phyloP scores from a whole-genome alignment of 2,888 invertebrate species.

The Mimas tiliae region DNA sequence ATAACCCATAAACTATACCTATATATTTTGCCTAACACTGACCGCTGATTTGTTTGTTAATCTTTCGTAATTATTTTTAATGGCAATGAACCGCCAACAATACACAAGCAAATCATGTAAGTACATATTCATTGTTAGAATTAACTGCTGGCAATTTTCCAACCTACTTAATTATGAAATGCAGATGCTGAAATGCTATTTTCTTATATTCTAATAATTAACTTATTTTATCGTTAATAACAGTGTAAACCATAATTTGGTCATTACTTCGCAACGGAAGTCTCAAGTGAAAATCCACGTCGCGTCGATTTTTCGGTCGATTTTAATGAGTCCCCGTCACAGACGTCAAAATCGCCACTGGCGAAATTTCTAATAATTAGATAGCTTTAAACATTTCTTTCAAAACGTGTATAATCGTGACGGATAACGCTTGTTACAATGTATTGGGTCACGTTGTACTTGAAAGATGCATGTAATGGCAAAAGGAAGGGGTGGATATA shows the following conservation, averaged over 20 bases:
- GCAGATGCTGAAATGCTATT: no score
- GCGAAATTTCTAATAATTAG: slow-evolving; percentile 19
- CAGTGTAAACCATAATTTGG: no score
- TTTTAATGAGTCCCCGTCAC: slow-evolving; percentile 7
- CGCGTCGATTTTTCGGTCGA: slow-evolving; percentile 2
- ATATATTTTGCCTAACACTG: not conserved
- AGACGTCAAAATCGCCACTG: not conserved
- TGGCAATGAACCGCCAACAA: not conserved
- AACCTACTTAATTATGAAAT: no score
- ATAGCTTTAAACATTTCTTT: slow-evolving; percentile 9
- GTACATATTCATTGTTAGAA: not conserved
- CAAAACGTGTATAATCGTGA: not conserved
- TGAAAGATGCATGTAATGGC: no score
- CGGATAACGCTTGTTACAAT: not conserved
- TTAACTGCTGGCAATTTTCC: not conserved
- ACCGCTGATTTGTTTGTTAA: not conserved
- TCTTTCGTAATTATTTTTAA: not conserved
- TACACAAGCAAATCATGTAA: not conserved
- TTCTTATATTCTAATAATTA: no score
- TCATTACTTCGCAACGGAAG: slow-evolving; percentile 2
- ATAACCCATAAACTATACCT: not conserved
- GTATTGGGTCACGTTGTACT: not conserved
- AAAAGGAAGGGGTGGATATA: no score
- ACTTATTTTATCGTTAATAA: no score
- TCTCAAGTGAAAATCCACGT: slow-evolving; percentile 5